phyloP scores from a whole-genome alignment of 2,888 invertebrate species.

The Ophion costatus region DNA sequence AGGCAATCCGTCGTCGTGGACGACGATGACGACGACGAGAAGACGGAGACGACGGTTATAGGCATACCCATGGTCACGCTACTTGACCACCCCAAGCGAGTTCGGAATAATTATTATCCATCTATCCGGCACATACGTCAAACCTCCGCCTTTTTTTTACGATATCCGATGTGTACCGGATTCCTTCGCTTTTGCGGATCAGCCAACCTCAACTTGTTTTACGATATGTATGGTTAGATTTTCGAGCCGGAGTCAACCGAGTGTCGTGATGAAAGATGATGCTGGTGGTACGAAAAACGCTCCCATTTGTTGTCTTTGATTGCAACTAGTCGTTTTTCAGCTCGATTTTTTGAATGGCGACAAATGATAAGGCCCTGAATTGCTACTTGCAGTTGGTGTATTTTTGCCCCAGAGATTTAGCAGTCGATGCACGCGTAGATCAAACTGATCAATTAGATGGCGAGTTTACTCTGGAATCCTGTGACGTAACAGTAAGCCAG shows the following conservation, averaged over 20 bases:
- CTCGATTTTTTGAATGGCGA: background rate
- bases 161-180: slow-evolving; percentile 4
- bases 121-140: slow-evolving; percentile 82
- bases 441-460: slow-evolving; percentile 54
- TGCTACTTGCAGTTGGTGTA: background rate
- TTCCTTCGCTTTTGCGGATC: slow-evolving; percentile 12
- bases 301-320: too few species aligned
- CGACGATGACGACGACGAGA: slow-evolving; percentile 56
- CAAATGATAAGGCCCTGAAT: background rate
- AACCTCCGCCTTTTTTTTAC: slow-evolving; percentile 69
- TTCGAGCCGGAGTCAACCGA: too few species aligned
- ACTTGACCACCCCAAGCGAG: slow-evolving; percentile 82
- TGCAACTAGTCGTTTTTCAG: too few species aligned
- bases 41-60: slow-evolving; percentile 65
- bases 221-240: background rate
- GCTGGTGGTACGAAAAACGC: too few species aligned
- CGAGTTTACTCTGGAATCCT: slow-evolving; percentile 35
- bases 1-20: slow-evolving; percentile 13
- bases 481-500: slow-evolving; percentile 56
- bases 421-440: slow-evolving; percentile 19
- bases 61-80: slow-evolving; percentile 80
- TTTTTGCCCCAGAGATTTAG: background rate
- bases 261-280: too few species aligned
- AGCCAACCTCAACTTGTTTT: slow-evolving; percentile 10
- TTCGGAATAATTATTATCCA: slow-evolving; percentile 83